Conservation (phyloP, 92 coral and sea anemone species). For the Parazoanthus atlanticus region DNA sequence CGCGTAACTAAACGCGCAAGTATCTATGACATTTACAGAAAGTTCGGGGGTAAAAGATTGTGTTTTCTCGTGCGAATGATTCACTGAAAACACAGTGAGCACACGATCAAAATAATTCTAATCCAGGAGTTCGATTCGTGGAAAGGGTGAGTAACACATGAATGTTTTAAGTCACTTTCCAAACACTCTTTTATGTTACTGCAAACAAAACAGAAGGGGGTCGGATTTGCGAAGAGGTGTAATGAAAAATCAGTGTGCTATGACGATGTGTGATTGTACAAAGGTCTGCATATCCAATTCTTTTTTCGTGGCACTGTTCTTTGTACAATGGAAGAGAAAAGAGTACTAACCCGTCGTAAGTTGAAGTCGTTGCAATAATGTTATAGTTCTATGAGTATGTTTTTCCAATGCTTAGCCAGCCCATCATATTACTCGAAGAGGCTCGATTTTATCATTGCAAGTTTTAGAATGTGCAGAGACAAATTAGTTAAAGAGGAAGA, state of each 20-base stretch:
- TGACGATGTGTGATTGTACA: not conserved
- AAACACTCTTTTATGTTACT: not conserved
- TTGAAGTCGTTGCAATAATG: not conserved
- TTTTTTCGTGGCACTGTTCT: not conserved
- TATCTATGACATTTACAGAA: not conserved
- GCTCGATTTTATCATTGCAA: not conserved
- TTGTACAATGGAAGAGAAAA: not conserved
- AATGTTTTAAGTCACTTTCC: not conserved
- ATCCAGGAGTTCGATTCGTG: not conserved
- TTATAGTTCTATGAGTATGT: not conserved
- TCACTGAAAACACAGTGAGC: not conserved
- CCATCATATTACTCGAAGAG: not conserved
- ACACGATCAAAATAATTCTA: not conserved
- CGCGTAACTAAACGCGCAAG: not conserved
- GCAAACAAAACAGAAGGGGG: conserved; percentile 27
- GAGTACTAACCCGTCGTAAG: conserved; percentile 10
- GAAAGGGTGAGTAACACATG: conserved; percentile 14
- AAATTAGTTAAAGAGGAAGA: not conserved
- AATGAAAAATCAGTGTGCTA: conserved; percentile 11
- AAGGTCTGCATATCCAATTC: not conserved
- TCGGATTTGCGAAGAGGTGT: not conserved
- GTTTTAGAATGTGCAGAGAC: not conserved
- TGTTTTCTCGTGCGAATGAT: not conserved
- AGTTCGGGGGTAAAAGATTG: not conserved
- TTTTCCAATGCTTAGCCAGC: not conserved